Conservation (phyloP, 2,113 vertebrate genomes). For the Tyto alba region DNA sequence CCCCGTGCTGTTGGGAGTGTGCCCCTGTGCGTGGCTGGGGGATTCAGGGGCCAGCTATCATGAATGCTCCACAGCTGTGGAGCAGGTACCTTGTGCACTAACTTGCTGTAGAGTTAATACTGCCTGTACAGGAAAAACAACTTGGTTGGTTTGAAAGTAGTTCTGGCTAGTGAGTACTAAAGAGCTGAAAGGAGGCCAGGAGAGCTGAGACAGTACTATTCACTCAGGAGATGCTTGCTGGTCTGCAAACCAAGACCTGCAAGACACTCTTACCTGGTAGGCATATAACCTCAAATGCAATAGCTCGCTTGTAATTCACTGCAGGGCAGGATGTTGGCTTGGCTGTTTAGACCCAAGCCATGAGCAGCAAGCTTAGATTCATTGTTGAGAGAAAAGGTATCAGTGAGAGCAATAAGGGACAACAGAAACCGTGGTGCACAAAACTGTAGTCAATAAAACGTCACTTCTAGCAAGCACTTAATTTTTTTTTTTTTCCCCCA, state of each 20-base stretch:
- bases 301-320: neutral
- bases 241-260: neutral
- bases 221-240: neutral
- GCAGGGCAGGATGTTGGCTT: neutral
- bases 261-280: neutral
- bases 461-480: neutral
- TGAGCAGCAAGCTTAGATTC: neutral
- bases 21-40: neutral
- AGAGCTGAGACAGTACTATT: neutral
- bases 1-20: neutral
- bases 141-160: neutral
- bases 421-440: neutral
- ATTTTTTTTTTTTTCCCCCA: neutral
- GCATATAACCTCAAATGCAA: neutral
- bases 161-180: neutral
- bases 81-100: neutral
- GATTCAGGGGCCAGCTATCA: neutral
- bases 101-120: neutral
- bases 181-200: neutral
- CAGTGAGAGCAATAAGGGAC: neutral
- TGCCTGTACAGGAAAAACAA: fast-evolving
- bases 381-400: neutral
- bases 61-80: neutral
- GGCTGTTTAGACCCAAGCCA: neutral
- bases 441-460: neutral